Evolutionary conservation across 2,113 vertebrate genomes (phyloP).

Genomic region (Pterocles gutturalis): DNA sequence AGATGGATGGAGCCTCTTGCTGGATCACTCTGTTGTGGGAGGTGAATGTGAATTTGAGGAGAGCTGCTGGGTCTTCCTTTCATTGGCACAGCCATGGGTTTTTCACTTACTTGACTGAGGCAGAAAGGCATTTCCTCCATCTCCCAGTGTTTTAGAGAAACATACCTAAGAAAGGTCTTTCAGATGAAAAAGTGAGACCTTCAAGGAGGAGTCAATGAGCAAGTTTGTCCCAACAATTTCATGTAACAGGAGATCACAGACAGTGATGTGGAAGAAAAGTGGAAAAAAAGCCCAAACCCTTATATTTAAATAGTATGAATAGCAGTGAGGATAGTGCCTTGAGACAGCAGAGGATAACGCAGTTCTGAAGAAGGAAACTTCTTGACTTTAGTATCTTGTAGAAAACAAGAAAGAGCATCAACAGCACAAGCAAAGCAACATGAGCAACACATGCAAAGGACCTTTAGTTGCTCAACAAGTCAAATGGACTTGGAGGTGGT

Average conservation of each 20-base stretch:
- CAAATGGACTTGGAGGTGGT: not conserved
- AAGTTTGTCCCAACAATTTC: not conserved
- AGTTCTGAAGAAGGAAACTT: not conserved
- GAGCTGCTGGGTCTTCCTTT: not conserved
- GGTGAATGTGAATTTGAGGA: not conserved
- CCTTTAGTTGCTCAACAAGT: not conserved
- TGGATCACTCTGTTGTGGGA: not conserved
- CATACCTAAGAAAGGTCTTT: not conserved
- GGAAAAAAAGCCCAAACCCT: not conserved
- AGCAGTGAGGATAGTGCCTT: not conserved
- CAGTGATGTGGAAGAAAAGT: not conserved
- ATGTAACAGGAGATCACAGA: not conserved
- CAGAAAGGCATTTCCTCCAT: not conserved
- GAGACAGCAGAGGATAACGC: not conserved
- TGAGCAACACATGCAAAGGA: not conserved
- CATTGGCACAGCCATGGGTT: not conserved
- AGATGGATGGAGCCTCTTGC: not conserved
- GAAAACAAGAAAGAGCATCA: not conserved
- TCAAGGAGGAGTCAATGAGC: not conserved
- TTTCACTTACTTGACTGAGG: not conserved
- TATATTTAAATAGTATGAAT: not conserved
- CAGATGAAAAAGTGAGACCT: not conserved
- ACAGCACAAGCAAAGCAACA: not conserved
- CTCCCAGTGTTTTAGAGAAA: not conserved
- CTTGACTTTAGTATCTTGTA: not conserved